Evolutionary conservation across 2,113 vertebrate genomes (phyloP), one percentile per base, ranked within the genome.

Genomic region (Chionodraco myersi): DNA sequence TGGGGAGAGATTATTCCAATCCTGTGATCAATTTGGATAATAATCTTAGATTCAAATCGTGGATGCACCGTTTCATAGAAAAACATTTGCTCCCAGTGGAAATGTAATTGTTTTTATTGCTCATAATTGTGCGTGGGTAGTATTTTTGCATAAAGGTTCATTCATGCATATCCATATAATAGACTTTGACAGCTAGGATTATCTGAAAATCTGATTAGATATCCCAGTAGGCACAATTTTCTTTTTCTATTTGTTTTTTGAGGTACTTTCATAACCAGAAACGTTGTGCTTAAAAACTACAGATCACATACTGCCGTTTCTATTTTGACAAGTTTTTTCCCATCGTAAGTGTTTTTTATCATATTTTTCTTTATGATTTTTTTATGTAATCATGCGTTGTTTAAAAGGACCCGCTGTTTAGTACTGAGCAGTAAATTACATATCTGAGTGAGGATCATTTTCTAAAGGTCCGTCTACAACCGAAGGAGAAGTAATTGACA

Each of bases 401-500:
- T 52, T 18, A 63, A 61, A 75, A 75, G 16, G 8, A 62, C 2
- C 15, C 56, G 23, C 34, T 52, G 1, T 21, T 14, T 10, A 53
- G 21, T 30, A 23, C 48, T 3, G 72, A 86, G 12, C 45, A 51
- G 10, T 51, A 57, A 86, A 84, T 86, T 47, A 74, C 60, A 52
- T 16, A 7, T 65, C 61, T 54, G 41, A 72, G 79, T 16, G 2
- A 54, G 61, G 79, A 73, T 79, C 36, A 23, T 81, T 85, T 65
- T 83, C 69, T 64, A 67, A 84, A 77, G 49, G 69, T 88, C 75
- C 62, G 15, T 56, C 65, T 77, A 52, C 49, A 77, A 65, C 68
- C 34, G 4, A 59, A 84, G 60, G 62, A 89, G 72, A 72, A 57
- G 81, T 84, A 87, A 88, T 86, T 87, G 89, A 86, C 77, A 86